These are phyloP conservation scores for Sitta carolinensis DNA, from an alignment of 2,797 vertebrate species.

Conservation along the genomic window DNA sequence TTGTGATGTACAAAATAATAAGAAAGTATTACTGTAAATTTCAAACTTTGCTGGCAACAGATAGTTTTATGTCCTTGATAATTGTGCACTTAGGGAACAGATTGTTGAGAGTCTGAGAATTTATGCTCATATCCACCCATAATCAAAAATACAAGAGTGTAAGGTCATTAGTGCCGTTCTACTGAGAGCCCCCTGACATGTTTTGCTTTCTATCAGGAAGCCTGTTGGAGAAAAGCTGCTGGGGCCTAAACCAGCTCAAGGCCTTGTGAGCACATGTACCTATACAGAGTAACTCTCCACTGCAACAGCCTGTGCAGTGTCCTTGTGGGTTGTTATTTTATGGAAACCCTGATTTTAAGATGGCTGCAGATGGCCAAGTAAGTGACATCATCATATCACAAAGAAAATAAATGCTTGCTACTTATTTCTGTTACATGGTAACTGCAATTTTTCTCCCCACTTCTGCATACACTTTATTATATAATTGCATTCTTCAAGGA, in stretches of 20 bases:
- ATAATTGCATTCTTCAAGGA: neutral
- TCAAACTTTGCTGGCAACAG: neutral
- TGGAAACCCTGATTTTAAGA: neutral
- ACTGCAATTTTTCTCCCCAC: neutral
- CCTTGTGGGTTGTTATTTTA: neutral
- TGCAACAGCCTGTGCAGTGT: rapidly evolving
- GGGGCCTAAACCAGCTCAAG: neutral
- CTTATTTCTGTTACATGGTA: neutral
- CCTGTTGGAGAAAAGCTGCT: neutral
- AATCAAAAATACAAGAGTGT: neutral
- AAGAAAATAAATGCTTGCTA: neutral
- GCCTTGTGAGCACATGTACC: neutral
- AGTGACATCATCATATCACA: neutral
- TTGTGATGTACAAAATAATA: neutral
- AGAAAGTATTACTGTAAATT: neutral
- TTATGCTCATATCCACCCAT: neutral
- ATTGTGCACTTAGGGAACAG: neutral
- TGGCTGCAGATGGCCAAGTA: neutral
- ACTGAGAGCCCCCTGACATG: neutral
- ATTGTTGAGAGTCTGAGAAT: neutral
- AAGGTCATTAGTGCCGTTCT: neutral
- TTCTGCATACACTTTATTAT: neutral
- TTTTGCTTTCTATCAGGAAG: neutral
- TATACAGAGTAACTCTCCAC: neutral
- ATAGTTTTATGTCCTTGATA: neutral